Evolutionary conservation across 2,888 invertebrate genomes (phyloP).

Genomic region (Endomychus coccineus): DNA sequence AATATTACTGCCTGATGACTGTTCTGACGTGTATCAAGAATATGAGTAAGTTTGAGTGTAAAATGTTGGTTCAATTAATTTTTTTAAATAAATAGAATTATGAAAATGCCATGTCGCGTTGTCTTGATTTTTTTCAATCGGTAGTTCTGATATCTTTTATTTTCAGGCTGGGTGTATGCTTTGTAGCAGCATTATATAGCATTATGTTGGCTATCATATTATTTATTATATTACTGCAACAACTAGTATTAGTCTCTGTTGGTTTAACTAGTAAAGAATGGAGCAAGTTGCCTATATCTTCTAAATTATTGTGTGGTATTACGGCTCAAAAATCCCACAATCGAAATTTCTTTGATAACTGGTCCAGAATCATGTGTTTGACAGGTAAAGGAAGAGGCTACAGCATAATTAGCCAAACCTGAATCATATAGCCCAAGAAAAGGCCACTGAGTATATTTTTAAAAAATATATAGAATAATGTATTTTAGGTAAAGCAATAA

Average conservation of each 20-base stretch:
- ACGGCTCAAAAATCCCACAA: constrained; percentile 29
- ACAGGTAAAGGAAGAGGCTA: constrained; percentile 12
- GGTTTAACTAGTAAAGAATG: constrained; percentile 49
- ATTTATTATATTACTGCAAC: constrained; percentile 31
- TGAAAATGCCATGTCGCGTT: not conserved
- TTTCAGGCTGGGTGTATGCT: constrained; percentile 34
- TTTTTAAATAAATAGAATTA: not conserved
- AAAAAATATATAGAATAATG: too few relatives aligned
- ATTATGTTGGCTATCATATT: constrained; percentile 29
- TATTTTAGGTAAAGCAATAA: too few relatives aligned
- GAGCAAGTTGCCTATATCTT: constrained; percentile 32
- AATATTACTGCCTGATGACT: constrained; percentile 74
- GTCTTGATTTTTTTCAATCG: not conserved
- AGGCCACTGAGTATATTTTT: too few relatives aligned
- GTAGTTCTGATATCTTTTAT: constrained; percentile 1
- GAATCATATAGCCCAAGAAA: too few relatives aligned
- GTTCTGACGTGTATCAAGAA: constrained; percentile 75
- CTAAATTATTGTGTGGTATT: constrained; percentile 32
- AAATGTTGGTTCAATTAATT: constrained; percentile 2
- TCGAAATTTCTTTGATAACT: constrained; percentile 33
- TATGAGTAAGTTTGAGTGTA: constrained; percentile 54
- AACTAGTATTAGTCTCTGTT: constrained; percentile 42
- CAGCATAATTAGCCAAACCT: constrained; percentile 10
- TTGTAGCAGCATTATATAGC: constrained; percentile 35
- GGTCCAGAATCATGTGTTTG: constrained; percentile 30